Evolutionary conservation across 1,140 invertebrate genomes (phyloP).

Genomic region (Micrasema minimum): DNA sequence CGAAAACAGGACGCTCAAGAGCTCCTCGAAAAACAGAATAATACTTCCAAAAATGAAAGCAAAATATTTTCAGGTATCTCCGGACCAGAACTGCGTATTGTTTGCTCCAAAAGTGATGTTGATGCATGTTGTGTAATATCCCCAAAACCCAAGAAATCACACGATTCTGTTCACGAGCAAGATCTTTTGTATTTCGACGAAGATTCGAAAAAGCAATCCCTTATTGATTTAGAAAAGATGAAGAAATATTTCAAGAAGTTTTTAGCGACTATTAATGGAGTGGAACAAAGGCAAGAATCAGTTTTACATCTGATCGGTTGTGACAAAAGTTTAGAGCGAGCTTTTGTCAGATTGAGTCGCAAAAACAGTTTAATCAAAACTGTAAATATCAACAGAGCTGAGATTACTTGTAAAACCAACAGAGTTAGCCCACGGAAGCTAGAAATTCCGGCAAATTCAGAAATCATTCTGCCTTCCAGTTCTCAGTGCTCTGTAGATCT

Average conservation of each 20-base stretch:
- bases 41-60: constrained; percentile 62
- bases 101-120: constrained; percentile 53
- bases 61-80: constrained; percentile 63
- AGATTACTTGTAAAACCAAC: constrained; percentile 7
- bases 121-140: too few relatives aligned
- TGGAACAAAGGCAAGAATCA: constrained; percentile 24
- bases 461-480: constrained; percentile 12
- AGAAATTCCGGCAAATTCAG: constrained; percentile 5
- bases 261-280: constrained; percentile 5
- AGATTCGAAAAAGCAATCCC: constrained; percentile 19
- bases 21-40: constrained; percentile 63
- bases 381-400: constrained; percentile 34
- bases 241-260: constrained; percentile 20
- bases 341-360: constrained; percentile 25
- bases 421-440: constrained; percentile 5
- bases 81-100: constrained; percentile 64
- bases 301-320: constrained; percentile 33
- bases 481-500: constrained; percentile 10
- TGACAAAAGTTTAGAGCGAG: constrained; percentile 29
- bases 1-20: constrained; percentile 66
- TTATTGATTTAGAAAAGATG: constrained; percentile 18
- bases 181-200: constrained; percentile 39
- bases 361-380: constrained; percentile 28
- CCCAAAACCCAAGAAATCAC: neutral
- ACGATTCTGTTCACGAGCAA: constrained; percentile 5